Percentiles rank a stretch among this genome's conserved stretches.
Evolutionary conservation across 2,113 vertebrate genomes (phyloP).

Genomic region (Ammodytes marinus): DNA sequence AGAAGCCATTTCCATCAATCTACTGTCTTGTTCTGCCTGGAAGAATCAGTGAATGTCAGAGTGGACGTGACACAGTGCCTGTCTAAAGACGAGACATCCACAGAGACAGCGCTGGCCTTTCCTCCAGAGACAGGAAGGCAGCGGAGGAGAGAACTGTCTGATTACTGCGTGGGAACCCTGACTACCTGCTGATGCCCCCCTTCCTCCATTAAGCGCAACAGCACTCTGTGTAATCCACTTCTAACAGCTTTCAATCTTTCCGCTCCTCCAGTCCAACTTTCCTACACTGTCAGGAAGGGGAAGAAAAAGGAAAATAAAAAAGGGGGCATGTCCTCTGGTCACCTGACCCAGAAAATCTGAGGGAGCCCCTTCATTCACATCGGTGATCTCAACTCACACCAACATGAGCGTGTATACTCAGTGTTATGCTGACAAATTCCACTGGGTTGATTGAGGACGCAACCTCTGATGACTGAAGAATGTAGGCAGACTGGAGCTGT

Average conservation of each 20-base stretch:
- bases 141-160: slow-evolving; percentile 32
- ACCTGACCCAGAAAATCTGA: slow-evolving; percentile 44
- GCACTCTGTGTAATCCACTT: slow-evolving; percentile 37
- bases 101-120: slow-evolving; percentile 46
- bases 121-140: slow-evolving; percentile 51
- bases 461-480: slow-evolving; percentile 60
- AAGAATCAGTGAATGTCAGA: slow-evolving; percentile 63
- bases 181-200: slow-evolving; percentile 51
- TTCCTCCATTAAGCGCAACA: slow-evolving; percentile 24
- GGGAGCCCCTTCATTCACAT: slow-evolving; percentile 43
- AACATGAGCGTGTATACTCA: slow-evolving; percentile 39
- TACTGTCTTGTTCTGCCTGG: slow-evolving; percentile 50
- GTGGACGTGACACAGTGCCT: slow-evolving; percentile 53
- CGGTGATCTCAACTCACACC: slow-evolving; percentile 50
- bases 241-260: slow-evolving; percentile 62
- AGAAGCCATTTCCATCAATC: slow-evolving; percentile 39
- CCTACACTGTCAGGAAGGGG: slow-evolving; percentile 55
- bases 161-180: slow-evolving; percentile 50
- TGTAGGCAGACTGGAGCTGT: slow-evolving; percentile 47
- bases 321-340: slow-evolving; percentile 45
- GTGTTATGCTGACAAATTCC: slow-evolving; percentile 60
- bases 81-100: slow-evolving; percentile 57
- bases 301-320: slow-evolving; percentile 44
- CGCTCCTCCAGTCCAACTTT: slow-evolving; percentile 56
- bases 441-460: slow-evolving; percentile 54